phyloP scores from a whole-genome alignment of 2,888 invertebrate species.

The Andrena praecox region DNA sequence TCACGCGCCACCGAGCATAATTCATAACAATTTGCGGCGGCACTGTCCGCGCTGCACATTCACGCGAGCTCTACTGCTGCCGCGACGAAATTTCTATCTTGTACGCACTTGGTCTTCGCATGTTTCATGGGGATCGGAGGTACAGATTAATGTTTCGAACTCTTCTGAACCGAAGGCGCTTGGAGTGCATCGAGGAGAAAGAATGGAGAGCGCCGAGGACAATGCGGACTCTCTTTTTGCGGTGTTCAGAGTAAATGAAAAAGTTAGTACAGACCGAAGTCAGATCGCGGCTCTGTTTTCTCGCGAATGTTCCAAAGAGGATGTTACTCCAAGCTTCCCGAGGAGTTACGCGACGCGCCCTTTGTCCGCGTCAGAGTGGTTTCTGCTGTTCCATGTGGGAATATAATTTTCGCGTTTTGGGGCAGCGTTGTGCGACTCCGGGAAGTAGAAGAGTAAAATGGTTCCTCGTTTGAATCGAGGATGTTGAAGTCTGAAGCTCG shows the following conservation, averaged over 20 bases:
- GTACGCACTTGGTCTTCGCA: neutral
- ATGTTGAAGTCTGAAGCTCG: neutral
- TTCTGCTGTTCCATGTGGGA: neutral
- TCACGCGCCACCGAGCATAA: constrained; percentile 25
- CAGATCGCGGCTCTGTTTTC: neutral
- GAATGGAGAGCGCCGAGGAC: too few species aligned
- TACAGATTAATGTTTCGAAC: too few species aligned
- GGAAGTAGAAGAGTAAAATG: neutral
- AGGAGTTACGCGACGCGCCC: neutral
- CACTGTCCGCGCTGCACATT: neutral
- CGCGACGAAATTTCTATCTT: neutral
- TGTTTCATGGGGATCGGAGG: too few species aligned
- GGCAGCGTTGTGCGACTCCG: neutral
- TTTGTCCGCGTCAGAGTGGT: neutral
- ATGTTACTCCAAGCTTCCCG: neutral
- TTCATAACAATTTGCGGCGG: constrained; percentile 32
- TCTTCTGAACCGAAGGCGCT: too few species aligned
- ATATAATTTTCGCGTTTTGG: neutral
- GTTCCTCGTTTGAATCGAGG: neutral
- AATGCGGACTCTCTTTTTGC: too few species aligned
- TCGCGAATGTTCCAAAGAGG: neutral
- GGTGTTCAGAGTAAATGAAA: too few species aligned
- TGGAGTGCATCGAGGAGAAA: too few species aligned
- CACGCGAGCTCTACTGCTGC: neutral
- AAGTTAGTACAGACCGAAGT: neutral